A percentile compares a stretch with the other conserved stretches of the same genome.
phyloP scores from a whole-genome alignment of 2,797 vertebrate genomes.

The Enteromius mattozi region DNA sequence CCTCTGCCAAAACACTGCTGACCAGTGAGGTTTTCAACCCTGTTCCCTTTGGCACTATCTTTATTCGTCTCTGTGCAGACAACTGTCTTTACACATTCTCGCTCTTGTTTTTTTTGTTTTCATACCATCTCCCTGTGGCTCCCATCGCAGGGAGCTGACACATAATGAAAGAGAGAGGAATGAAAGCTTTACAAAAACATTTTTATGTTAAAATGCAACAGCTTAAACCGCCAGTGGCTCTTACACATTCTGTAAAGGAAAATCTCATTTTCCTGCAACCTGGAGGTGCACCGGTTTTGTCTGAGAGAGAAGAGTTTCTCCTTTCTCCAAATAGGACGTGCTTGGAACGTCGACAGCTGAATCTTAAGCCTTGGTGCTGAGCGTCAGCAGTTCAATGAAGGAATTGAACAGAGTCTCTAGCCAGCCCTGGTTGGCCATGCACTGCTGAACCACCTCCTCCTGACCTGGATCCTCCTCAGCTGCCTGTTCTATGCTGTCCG shows the following conservation, averaged over 20 bases:
- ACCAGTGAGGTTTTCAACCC: conserved; percentile 54
- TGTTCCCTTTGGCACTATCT: conserved; percentile 59
- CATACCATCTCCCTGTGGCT: conserved; percentile 42
- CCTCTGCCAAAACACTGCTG: conserved; percentile 38
- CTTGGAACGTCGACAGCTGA: conserved; percentile 25
- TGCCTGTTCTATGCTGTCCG: conserved; percentile 87
- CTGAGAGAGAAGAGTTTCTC: conserved; percentile 9
- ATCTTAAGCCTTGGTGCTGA: conserved; percentile 77
- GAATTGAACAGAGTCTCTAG: conserved; percentile 89
- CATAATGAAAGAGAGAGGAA: conserved; percentile 54
- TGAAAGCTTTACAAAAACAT: conserved; percentile 54
- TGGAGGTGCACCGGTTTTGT: conserved; percentile 29
- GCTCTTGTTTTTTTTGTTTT: conserved; percentile 41
- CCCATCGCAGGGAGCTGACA: conserved; percentile 46
- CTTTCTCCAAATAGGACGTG: conserved; percentile 22
- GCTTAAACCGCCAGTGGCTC: conserved; percentile 47
- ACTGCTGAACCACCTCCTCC: conserved; percentile 94
- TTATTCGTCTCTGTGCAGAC: conserved; percentile 44
- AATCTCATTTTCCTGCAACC: conserved; percentile 52
- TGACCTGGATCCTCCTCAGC: conserved; percentile 87
- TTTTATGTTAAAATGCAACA: conserved; percentile 54
- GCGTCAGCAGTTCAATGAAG: conserved; percentile 87
- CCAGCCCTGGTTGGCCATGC: conserved; percentile 93
- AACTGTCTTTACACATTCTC: conserved; percentile 54
- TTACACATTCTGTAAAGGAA: conserved; percentile 55